Base-by-base conservation (phyloP, 2,113 vertebrate species). In the Clarias gariepinus region DNA sequence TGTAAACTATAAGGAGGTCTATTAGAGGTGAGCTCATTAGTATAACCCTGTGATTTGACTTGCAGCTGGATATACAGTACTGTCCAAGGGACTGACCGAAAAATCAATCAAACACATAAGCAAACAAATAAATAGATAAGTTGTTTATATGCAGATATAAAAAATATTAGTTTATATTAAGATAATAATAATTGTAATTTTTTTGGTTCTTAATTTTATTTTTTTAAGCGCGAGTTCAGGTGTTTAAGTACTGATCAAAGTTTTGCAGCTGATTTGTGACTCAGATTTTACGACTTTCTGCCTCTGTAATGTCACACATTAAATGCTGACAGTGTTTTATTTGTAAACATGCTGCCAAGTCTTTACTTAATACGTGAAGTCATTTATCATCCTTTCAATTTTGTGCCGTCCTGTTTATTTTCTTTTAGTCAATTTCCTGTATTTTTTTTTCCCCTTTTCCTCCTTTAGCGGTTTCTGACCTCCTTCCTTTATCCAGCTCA, bases 301-400 rank as follows among this genome's bases (percentile, higher is more conserved):
- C 8, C 55, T 36, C 28, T 60, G 55, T 12, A 80, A 60, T 80
- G 3, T 60, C 55, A 60, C 33, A 21, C 55, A 60, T 33, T 60
- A 80, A 80, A 58, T 58, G 28, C n/a, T 33, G 36, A 52, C 74
- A 33, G 28, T n/a, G 28, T 84, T 73, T 74, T 84, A 84, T 84
- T 84, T 71, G 68, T 55, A n/a, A 69, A 68, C 41, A 69, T 30
- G 63, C 23, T n/a, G 25, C 61, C 60, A 82, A 66, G 36, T 52
- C 8, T 66, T 53, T 82, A 66, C 64, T 69, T 83, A 83, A 71
- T 71, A 68, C 81, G 12, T n/a, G 33, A 47, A 33, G n/a, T 68
- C 64, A 30, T 83, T 83, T 71, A 71, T 83, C 64, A 69, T 55
- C n/a, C 47, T 28, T 68, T 83, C 64, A 30, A 61, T n/a, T 74